Conservation (phyloP, 2,888 invertebrate genomes). For the Drosophila austrosaltans region DNA sequence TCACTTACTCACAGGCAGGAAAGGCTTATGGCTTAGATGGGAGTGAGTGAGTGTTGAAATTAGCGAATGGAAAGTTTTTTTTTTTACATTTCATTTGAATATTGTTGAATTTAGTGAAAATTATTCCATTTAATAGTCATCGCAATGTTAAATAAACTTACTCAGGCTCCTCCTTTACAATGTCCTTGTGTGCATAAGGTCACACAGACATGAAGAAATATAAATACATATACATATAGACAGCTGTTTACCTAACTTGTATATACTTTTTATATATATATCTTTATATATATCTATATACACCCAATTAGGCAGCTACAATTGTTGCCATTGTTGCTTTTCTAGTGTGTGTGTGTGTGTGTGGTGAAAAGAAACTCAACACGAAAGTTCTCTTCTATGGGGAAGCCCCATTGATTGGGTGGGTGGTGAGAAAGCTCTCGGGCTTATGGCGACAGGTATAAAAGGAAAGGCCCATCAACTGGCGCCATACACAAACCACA, state of each 20-base stretch:
- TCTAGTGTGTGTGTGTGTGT: slow-evolving; percentile 7
- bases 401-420: slow-evolving; percentile 15
- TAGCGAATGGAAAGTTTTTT: slow-evolving; percentile 28
- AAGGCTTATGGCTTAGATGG: slow-evolving; percentile 16
- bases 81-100: slow-evolving; percentile 47
- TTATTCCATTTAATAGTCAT: slow-evolving; percentile 57
- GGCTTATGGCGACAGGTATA: slow-evolving; percentile 63
- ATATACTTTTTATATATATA: slow-evolving; percentile 36
- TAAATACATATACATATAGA: slow-evolving; percentile 28
- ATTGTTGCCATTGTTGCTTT: slow-evolving; percentile 61
- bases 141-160: slow-evolving; percentile 45
- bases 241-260: slow-evolving; percentile 60
- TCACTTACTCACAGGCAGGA: slow-evolving; percentile 74
- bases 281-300: slow-evolving; percentile 48
- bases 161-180: slow-evolving; percentile 66
- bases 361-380: slow-evolving; percentile 56
- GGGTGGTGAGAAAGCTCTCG: slow-evolving; percentile 49
- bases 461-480: slow-evolving; percentile 54
- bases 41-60: neutral
- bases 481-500: slow-evolving; percentile 76
- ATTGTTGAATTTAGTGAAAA: slow-evolving; percentile 44
- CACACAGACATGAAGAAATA: slow-evolving; percentile 25
- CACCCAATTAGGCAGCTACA: slow-evolving; percentile 76
- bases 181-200: slow-evolving; percentile 56
- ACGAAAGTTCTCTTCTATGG: slow-evolving; percentile 48